Evolutionary conservation across 2,797 vertebrate species (phyloP), one percentile per base, ranked within the genome.

Genomic region (Anguilla anguilla): DNA sequence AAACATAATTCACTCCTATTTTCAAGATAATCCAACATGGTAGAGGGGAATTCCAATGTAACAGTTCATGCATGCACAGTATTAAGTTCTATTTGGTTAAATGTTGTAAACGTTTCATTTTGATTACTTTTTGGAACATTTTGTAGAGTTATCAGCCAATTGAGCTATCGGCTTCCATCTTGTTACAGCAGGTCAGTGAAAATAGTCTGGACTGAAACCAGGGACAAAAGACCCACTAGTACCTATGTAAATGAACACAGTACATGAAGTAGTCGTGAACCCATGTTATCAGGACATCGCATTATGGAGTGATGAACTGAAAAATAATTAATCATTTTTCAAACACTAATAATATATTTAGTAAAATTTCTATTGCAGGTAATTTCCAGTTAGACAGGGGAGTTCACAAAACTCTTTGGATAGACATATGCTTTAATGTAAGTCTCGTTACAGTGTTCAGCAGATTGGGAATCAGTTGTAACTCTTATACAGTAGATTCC

Each of bases 271-370:
- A 7, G 11, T 53, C 6, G 51, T 53, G 51, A 53, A 53, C 51
- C 51, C 51, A 51, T 3, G n/a, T 51, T 46, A 43, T 57, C 57
- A 82, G 61, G 86, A 55, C 64, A 49, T 46, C 28, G 46, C 31
- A 83, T 61, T 59, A 61, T 59, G 55, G 57, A 59, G 9, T 59
- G 53, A 59, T 64, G 64, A 87, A 83, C 79, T 10, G 46, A 46
- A 46, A 82, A 82, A 64, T 28, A 61, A 39, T 59, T 1, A 19
- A 49, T 59, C 7, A 17, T 57, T 43, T 64, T 17, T 1, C 11
- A 15, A 43, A 35, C 31, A 31, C 11, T 25, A 6, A 25, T n/a
- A 67, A 3, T 17, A 3, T 5, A 53, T 53, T 53, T 53, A 53
- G 51, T 53, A 53, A 53, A 53, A 1, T 6, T n/a, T 25, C 17